Conservation (phyloP, 2,113 vertebrate genomes). For the Ptychochromis oligacanthus region DNA sequence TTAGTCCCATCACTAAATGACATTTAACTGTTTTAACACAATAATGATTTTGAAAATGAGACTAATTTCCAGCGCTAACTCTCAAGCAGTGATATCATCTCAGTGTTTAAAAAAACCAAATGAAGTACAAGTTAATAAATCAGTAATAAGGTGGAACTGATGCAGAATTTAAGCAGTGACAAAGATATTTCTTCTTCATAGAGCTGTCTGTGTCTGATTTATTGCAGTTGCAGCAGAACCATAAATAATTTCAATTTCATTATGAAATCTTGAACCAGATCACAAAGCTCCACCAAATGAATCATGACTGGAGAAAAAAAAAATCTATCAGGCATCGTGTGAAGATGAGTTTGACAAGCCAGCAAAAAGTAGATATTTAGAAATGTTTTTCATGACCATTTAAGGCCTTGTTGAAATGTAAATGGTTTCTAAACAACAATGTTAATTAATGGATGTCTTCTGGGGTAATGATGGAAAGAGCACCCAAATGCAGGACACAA, state of each 20-base stretch:
- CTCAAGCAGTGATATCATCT: neutral
- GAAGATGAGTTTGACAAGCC: neutral
- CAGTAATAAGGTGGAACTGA: neutral
- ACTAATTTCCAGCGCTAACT: neutral
- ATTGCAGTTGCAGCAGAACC: too few relatives aligned
- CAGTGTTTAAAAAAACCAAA: neutral
- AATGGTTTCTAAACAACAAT: too few relatives aligned
- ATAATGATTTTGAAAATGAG: neutral
- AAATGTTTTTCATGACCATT: neutral
- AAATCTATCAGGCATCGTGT: neutral
- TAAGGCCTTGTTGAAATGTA: neutral
- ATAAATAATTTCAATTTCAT: neutral
- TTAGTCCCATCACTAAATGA: neutral
- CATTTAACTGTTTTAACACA: neutral
- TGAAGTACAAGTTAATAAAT: neutral
- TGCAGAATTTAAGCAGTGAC: neutral
- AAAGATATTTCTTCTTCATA: neutral
- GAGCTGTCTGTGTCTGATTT: neutral
- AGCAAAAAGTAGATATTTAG: neutral
- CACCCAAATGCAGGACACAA: neutral
- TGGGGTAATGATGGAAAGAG: neutral
- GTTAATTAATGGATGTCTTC: neutral
- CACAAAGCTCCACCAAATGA: neutral
- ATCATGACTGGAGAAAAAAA: neutral
- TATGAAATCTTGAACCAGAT: slow-evolving; percentile 1